Evolutionary conservation across 2,888 invertebrate species (phyloP).

Genomic region (Yponomeuta sedellus): DNA sequence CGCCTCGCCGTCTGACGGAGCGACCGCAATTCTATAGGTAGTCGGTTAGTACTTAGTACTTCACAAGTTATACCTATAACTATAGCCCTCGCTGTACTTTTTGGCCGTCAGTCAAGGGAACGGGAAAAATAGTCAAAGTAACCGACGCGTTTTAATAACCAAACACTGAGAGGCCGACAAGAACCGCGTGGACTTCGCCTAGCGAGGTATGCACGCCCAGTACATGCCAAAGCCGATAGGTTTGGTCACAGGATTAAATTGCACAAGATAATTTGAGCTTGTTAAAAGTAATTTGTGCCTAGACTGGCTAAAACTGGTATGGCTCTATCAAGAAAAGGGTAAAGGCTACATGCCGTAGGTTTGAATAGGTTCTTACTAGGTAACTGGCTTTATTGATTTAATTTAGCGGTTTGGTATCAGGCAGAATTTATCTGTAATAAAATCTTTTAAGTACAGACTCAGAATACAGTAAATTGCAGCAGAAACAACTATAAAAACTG

Average conservation of each 20-base stretch:
- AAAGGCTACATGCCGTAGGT: not conserved
- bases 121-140: too few relatives aligned
- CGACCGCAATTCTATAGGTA: not conserved
- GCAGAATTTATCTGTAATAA: too few relatives aligned
- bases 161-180: not conserved
- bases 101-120: not conserved
- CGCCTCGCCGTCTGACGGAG: conserved; percentile 7
- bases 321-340: not conserved
- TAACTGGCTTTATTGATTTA: not conserved
- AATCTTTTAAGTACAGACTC: too few relatives aligned
- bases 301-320: not conserved
- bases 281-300: not conserved
- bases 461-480: too few relatives aligned
- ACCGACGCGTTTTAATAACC: not conserved
- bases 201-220: not conserved
- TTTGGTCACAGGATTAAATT: conserved; percentile 6
- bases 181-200: not conserved
- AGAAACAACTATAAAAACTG: too few relatives aligned
- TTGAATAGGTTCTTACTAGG: not conserved
- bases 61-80: not conserved
- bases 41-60: not conserved
- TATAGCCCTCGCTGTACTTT: not conserved
- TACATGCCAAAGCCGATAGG: not conserved
- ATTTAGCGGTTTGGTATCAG: not conserved
- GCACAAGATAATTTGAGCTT: conserved; percentile 10